Conservation (phyloP, 2,888 invertebrate genomes). For the Drosophila formosana region DNA sequence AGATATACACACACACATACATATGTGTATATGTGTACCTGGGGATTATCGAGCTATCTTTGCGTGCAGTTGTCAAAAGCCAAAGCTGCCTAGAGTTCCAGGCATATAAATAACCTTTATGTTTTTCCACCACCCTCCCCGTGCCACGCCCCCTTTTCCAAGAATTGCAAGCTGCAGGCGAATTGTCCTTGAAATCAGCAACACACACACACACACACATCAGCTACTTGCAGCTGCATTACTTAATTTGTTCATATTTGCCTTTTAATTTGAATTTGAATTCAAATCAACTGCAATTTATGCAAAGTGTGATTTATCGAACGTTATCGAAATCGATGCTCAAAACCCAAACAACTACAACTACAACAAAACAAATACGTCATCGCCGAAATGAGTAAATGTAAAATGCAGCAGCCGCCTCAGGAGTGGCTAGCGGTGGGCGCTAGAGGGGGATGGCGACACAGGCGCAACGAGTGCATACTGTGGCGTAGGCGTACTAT, state of each 20-base stretch:
- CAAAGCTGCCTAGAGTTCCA: conserved; percentile 13
- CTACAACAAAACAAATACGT: conserved; percentile 1
- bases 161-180: conserved; percentile 8
- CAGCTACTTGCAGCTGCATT: conserved; percentile 5
- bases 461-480: conserved; percentile 3
- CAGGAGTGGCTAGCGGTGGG: conserved; percentile 28
- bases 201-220: not conserved
- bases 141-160: not conserved
- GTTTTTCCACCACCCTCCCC: not conserved
- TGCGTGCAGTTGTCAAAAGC: conserved; percentile 18
- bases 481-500: not conserved
- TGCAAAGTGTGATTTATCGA: conserved; percentile 7
- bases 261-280: not conserved
- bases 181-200: conserved; percentile 21
- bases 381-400: conserved; percentile 9
- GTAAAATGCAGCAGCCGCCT: conserved; percentile 37
- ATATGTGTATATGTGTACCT: conserved; percentile 4
- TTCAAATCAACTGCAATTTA: not conserved
- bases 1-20: not conserved
- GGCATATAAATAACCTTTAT: conserved; percentile 12
- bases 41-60: conserved; percentile 21
- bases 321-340: conserved; percentile 19
- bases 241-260: not conserved
- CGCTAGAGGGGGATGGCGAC: conserved; percentile 5
- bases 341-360: not conserved